Evolutionary conservation across 1,140 invertebrate genomes (phyloP).

Genomic region (Megalopta genalis): DNA sequence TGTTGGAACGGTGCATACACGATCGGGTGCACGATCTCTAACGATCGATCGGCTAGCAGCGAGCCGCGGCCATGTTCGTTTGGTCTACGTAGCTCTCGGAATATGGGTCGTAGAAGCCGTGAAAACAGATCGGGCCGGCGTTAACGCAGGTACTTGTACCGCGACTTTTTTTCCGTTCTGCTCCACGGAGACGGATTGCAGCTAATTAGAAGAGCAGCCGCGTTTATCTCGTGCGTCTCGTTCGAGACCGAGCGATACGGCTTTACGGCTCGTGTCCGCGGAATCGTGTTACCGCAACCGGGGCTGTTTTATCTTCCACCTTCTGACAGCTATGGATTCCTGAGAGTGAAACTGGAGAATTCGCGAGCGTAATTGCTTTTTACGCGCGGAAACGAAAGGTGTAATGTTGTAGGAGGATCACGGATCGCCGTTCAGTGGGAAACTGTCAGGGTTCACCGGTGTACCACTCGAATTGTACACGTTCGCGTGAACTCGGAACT

Average conservation of each 20-base stretch:
- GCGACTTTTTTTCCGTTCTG: conserved; percentile 18
- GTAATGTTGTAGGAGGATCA: no score
- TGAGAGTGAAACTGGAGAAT: not conserved
- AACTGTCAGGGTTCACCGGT: no score
- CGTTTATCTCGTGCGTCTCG: conserved; percentile 13
- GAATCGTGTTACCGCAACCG: conserved; percentile 34
- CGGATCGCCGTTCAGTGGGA: no score
- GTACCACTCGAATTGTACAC: no score
- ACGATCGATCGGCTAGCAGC: no score
- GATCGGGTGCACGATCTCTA: not conserved
- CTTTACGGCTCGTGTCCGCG: not conserved
- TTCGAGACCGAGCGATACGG: not conserved
- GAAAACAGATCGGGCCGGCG: conserved; percentile 34
- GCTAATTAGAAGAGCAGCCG: conserved; percentile 32
- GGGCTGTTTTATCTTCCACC: not conserved
- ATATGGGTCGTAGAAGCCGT: conserved; percentile 31
- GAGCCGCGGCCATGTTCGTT: no score
- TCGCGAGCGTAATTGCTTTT: not conserved
- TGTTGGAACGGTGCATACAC: not conserved
- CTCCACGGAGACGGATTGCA: conserved; percentile 26
- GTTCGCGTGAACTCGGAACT: no score
- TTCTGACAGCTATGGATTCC: conserved; percentile 1
- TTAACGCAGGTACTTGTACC: conserved; percentile 20
- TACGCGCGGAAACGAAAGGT: no score
- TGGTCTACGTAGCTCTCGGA: not conserved